Percentiles rank a stretch among this genome's conserved stretches.
phyloP scores from a whole-genome alignment of 1,140 invertebrate genomes.

The Drosophila murphyi region DNA sequence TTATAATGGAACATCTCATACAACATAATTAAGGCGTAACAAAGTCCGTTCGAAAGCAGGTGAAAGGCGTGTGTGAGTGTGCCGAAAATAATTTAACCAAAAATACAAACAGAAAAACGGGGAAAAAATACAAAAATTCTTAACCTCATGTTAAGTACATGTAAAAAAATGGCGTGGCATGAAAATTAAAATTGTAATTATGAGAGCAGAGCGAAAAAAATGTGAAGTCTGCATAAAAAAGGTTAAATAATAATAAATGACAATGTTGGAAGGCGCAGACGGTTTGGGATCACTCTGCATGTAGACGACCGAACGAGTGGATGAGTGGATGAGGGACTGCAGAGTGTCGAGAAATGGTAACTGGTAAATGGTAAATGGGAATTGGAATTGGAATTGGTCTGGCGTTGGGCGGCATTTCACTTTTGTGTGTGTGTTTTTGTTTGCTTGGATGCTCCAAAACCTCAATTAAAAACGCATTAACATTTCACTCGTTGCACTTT shows the following conservation, averaged over 20 bases:
- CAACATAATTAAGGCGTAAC: constrained; percentile 81
- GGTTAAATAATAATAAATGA: constrained; percentile 80
- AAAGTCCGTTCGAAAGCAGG: constrained; percentile 59
- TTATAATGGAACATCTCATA: constrained; percentile 69
- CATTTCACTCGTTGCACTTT: constrained; percentile 79
- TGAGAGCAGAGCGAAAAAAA: constrained; percentile 41
- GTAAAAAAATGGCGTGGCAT: constrained; percentile 58
- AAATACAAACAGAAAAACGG: constrained; percentile 21
- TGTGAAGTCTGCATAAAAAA: constrained; percentile 37
- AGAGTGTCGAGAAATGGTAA: neutral
- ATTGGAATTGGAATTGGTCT: constrained; percentile 25
- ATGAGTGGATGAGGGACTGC: neutral
- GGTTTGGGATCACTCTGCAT: constrained; percentile 33
- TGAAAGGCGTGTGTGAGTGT: constrained; percentile 79
- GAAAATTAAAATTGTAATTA: constrained; percentile 80
- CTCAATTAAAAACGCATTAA: constrained; percentile 84
- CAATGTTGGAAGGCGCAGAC: constrained; percentile 68
- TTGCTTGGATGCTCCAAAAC: constrained; percentile 74
- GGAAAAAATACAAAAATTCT: constrained; percentile 32
- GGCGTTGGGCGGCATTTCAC: constrained; percentile 25
- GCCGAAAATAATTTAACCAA: constrained; percentile 64
- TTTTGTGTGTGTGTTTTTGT: constrained; percentile 29
- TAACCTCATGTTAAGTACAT: constrained; percentile 37
- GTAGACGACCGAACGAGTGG: neutral
- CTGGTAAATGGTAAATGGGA: constrained; percentile 10